phyloP scores from a whole-genome alignment of 2,113 vertebrate species.

The Pachypanchax playfairii region DNA sequence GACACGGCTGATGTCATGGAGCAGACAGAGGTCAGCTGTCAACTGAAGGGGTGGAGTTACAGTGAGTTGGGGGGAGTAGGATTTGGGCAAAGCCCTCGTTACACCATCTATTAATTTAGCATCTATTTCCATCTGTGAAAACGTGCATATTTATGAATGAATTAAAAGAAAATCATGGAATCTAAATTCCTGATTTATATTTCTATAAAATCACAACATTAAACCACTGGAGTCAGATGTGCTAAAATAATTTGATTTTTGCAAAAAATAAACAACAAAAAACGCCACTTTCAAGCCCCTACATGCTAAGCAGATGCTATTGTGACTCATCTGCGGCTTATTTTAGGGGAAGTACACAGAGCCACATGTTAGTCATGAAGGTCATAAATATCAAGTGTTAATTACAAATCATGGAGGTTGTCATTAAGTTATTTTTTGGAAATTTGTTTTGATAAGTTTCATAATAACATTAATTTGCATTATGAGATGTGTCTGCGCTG shows the following conservation, averaged over 20 bases:
- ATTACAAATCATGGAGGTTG: slow-evolving; percentile 46
- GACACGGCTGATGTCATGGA: slow-evolving; percentile 65
- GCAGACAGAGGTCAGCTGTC: slow-evolving; percentile 70
- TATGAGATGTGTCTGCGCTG: slow-evolving; percentile 11
- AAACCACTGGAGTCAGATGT: slow-evolving; percentile 3
- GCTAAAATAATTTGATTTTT: slow-evolving; percentile 41
- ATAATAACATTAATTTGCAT: slow-evolving; percentile 45
- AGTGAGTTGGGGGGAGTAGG: slow-evolving; percentile 2
- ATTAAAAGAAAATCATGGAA: neutral
- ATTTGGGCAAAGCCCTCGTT: too few species aligned
- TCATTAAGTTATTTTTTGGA: slow-evolving; percentile 35
- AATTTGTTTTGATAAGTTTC: slow-evolving; percentile 47
- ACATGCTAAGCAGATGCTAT: slow-evolving; percentile 47
- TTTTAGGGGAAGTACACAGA: slow-evolving; percentile 39
- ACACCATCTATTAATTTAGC: slow-evolving; percentile 9
- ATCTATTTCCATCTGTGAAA: neutral
- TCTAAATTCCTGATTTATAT: neutral
- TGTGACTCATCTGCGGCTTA: slow-evolving; percentile 54
- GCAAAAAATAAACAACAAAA: neutral
- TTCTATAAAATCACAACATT: neutral
- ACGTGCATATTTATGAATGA: slow-evolving; percentile 37
- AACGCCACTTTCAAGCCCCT: slow-evolving; percentile 29
- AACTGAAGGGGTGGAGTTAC: slow-evolving; percentile 43
- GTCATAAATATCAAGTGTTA: slow-evolving; percentile 57
- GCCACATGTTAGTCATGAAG: slow-evolving; percentile 29